Percentiles rank a stretch among this genome's conserved stretches.
phyloP scores from a whole-genome alignment of 2,888 invertebrate genomes.

The Scaptodrosophila latifasciaeformis region DNA sequence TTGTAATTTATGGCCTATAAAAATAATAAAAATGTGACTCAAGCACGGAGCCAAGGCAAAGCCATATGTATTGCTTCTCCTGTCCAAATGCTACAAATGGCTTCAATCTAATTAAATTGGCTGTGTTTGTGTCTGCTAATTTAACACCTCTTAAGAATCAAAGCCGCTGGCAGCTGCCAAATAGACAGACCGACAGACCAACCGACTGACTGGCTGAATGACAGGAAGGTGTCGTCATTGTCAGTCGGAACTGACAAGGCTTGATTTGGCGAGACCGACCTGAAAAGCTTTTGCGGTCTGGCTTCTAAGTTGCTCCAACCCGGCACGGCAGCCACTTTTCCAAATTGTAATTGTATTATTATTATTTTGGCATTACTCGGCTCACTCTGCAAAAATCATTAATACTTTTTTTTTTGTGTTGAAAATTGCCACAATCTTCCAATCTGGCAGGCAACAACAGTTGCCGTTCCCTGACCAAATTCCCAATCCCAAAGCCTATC shows the following conservation, averaged over 20 bases:
- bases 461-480: too few species aligned
- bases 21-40: slow-evolving; percentile 11
- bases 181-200: neutral
- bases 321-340: slow-evolving; percentile 8
- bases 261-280: too few species aligned
- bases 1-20: slow-evolving; percentile 49
- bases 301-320: neutral
- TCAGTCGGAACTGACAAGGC: neutral
- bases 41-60: neutral
- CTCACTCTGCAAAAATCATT: slow-evolving; percentile 30
- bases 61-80: neutral
- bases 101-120: slow-evolving; percentile 46
- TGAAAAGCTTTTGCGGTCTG: neutral
- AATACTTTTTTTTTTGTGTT: slow-evolving; percentile 34
- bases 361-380: slow-evolving; percentile 20
- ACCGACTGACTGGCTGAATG: neutral
- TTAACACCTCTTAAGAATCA: slow-evolving; percentile 50
- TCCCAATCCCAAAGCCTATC: neutral
- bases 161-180: too few species aligned
- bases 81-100: slow-evolving; percentile 12
- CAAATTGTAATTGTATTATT: slow-evolving; percentile 44
- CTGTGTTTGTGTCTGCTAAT: neutral
- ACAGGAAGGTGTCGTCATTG: neutral
- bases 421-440: slow-evolving; percentile 29
- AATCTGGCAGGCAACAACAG: slow-evolving; percentile 17